Conservation (phyloP, 2,113 vertebrate genomes). For the Pycnonotus jocosus region DNA sequence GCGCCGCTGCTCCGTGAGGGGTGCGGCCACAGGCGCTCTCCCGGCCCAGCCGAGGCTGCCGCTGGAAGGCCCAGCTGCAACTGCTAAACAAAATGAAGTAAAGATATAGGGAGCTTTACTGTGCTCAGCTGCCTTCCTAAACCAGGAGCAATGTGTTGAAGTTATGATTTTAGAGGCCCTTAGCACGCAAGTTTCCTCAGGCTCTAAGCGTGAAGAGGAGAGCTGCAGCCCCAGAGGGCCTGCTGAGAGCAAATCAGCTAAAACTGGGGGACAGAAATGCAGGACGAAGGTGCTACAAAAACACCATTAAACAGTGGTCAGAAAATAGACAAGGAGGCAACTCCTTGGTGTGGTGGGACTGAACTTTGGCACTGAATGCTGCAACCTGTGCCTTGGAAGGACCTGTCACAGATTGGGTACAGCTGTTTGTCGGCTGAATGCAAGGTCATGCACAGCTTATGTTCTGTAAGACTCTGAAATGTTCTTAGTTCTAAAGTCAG, state of each 20-base stretch:
- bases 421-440: neutral
- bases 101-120: neutral
- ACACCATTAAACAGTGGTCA: neutral
- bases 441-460: neutral
- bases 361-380: neutral
- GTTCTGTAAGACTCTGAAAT: neutral
- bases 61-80: neutral
- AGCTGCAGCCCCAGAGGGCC: neutral
- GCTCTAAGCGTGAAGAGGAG: neutral
- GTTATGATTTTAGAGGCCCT: neutral
- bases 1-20: neutral
- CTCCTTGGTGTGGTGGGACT: accelerated
- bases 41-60: neutral
- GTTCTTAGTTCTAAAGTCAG: neutral
- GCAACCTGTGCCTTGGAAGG: neutral
- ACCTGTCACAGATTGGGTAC: neutral
- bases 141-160: neutral
- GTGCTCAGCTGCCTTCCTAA: neutral
- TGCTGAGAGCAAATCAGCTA: neutral
- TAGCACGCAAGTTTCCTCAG: accelerated
- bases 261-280: accelerated
- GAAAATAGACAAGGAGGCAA: neutral
- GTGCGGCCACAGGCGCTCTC: accelerated
- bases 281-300: neutral
- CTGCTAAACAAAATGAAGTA: neutral